Evolutionary conservation across 1,140 invertebrate genomes (phyloP), one percentile per base, ranked within the genome.

Genomic region (Tigriopus japonicus): DNA sequence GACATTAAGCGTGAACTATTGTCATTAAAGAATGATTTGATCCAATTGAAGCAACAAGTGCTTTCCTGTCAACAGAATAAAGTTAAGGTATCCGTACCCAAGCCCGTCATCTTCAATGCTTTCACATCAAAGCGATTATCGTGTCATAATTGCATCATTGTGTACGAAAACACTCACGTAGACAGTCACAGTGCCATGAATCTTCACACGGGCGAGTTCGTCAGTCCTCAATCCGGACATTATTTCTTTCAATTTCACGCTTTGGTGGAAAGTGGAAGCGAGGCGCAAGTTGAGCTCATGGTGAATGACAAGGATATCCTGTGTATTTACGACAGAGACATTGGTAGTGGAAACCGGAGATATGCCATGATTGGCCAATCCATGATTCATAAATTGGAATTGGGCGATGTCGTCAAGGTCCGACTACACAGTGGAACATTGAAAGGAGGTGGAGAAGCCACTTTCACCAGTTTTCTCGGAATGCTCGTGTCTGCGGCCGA

Each of bases 321-420:
- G 5, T 58, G 17, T 23, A 58, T 58, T 23, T 58, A 58, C 42
- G 55, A 58, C 28, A 58, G 40, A 23, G 55, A 58, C 40, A 15
- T 35, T n/a, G 41, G 15, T 6, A 42, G 40, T 15, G 17, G 17
- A n/a, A 58, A 58, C n/a, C 17, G 41, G 24, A 23, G 55, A 23
- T 58, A 41, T 41, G 21, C 55, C 15, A 58, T 58, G 55, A 42
- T 58, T 58, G 42, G 55, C 17, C 55, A 58, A 42, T 58, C 55
- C 28, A 17, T 58, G 28, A 58, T 58, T 40, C 17, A 41, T 15
- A 12, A 13, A 23, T 14, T 58, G 17, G n/a, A 40, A 12, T 17
- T 17, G 21, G 55, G 55, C 12, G 55, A 58, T 23, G 10, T n/a
- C 35, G 24, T 58, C 14, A 17, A 28, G 14, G 55, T 58, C 13